Evolutionary conservation across 2,113 vertebrate species (phyloP).

Genomic region (Thomomys bottae): DNA sequence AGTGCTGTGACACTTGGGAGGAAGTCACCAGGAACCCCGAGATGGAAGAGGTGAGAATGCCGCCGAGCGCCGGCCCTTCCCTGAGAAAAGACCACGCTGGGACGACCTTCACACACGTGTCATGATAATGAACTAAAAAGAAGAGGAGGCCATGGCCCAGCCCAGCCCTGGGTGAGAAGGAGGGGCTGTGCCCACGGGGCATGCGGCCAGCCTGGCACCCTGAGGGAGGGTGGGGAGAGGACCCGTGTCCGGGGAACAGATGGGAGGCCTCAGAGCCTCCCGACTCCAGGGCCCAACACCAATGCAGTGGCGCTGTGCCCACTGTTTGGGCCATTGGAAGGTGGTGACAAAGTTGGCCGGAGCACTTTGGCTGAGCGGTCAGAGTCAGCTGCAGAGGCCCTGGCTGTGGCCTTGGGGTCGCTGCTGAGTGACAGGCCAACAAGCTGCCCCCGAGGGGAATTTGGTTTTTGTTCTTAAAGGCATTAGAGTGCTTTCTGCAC

Average conservation of each 20-base stretch:
- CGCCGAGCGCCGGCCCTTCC: neutral
- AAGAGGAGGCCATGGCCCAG: neutral
- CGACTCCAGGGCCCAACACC: neutral
- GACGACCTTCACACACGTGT: neutral
- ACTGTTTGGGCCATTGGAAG: neutral
- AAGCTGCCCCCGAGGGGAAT: too few relatives aligned
- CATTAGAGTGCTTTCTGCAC: too few relatives aligned
- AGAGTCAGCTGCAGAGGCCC: too few relatives aligned
- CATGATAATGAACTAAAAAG: too few relatives aligned
- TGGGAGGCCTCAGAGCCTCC: neutral
- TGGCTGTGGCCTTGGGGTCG: too few relatives aligned
- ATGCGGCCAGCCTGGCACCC: too few relatives aligned
- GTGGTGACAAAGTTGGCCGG: neutral
- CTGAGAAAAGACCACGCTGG: neutral
- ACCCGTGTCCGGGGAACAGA: neutral
- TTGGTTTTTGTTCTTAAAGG: too few relatives aligned
- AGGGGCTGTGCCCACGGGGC: neutral
- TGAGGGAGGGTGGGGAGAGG: neutral
- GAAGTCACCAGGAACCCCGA: too few relatives aligned
- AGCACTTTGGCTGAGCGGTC: neutral
- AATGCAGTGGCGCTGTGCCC: neutral
- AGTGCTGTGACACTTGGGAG: neutral
- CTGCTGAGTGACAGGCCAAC: neutral
- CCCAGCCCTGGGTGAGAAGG: neutral
- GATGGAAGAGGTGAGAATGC: too few relatives aligned